These are phyloP conservation scores for Pseudochirops cupreus DNA, from an alignment of 2,797 vertebrate species.

Conservation along the genomic window DNA sequence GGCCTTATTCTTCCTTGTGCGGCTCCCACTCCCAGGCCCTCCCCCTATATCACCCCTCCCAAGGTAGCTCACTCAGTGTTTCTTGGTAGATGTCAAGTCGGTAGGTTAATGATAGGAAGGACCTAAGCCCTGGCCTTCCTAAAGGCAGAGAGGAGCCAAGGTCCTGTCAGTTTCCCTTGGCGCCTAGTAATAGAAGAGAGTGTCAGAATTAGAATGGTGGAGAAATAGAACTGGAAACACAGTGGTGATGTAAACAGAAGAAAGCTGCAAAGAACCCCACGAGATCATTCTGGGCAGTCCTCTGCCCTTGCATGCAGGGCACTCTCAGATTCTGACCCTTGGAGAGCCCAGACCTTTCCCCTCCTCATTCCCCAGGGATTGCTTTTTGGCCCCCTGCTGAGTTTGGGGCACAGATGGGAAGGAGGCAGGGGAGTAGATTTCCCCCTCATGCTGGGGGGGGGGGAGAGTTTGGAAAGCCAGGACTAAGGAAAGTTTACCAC, in stretches of 20 bases:
- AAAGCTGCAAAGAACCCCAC: not conserved
- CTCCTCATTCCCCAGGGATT: not conserved
- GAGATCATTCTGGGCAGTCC: not conserved
- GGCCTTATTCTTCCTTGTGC: not conserved
- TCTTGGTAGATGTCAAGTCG: not conserved
- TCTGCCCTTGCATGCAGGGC: not conserved
- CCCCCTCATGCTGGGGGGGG: not conserved
- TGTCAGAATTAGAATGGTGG: not conserved
- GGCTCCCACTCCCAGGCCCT: not conserved
- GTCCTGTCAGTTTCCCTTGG: not conserved
- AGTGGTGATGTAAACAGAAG: not conserved
- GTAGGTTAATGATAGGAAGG: not conserved
- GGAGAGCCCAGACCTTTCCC: too few relatives aligned
- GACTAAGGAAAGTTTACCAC: constrained; percentile 75
- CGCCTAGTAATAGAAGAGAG: not conserved
- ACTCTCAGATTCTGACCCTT: not conserved
- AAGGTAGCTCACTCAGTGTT: not conserved
- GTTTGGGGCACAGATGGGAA: not conserved
- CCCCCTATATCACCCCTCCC: too few relatives aligned
- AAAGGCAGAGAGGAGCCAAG: not conserved
- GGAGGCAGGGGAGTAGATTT: constrained; percentile 8
- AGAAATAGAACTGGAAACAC: not conserved
- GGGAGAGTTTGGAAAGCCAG: constrained; percentile 53
- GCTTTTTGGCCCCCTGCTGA: not conserved
- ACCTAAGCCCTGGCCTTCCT: not conserved